Conservation (phyloP, 2,113 vertebrate species). For the Clarias magur region DNA sequence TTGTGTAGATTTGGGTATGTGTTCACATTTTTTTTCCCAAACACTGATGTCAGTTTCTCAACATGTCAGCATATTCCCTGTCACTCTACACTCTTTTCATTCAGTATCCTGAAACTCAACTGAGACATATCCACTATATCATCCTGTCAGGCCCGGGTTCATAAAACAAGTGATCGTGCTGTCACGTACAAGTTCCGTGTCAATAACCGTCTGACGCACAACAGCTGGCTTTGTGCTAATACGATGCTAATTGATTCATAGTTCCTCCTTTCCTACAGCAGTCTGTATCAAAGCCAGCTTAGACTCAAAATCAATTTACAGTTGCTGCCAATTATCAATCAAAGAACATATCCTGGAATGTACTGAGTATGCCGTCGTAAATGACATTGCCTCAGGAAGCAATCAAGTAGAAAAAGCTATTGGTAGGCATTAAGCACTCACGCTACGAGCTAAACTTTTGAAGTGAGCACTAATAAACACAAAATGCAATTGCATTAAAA, state of each 20-base stretch:
- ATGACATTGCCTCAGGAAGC: slow-evolving; percentile 18
- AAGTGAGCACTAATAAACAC: background rate
- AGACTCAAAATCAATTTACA: slow-evolving; percentile 28
- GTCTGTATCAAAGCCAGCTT: background rate
- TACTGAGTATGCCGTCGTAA: slow-evolving; percentile 17
- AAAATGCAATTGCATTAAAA: background rate
- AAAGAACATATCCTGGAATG: slow-evolving; percentile 42
- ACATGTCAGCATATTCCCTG: slow-evolving; percentile 57
- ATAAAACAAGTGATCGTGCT: slow-evolving; percentile 61
- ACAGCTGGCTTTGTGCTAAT: slow-evolving; percentile 40
- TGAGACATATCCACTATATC: slow-evolving; percentile 52
- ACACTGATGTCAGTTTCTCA: slow-evolving; percentile 52
- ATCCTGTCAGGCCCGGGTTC: slow-evolving; percentile 56
- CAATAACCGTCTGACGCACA: slow-evolving; percentile 33
- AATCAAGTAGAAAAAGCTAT: slow-evolving; percentile 37
- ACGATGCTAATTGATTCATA: slow-evolving; percentile 36
- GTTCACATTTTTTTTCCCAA: slow-evolving; percentile 1
- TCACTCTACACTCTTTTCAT: slow-evolving; percentile 59
- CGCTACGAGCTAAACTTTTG: slow-evolving; percentile 66
- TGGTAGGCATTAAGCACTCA: slow-evolving; percentile 68
- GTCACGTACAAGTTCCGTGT: slow-evolving; percentile 10
- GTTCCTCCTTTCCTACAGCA: slow-evolving; percentile 7
- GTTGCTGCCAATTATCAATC: slow-evolving; percentile 49
- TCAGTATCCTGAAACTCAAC: slow-evolving; percentile 56
- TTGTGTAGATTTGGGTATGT: background rate